Percentiles rank a stretch among this genome's conserved stretches.
Evolutionary conservation across 1,140 invertebrate genomes (phyloP).

Genomic region (Pomacea maculata): DNA sequence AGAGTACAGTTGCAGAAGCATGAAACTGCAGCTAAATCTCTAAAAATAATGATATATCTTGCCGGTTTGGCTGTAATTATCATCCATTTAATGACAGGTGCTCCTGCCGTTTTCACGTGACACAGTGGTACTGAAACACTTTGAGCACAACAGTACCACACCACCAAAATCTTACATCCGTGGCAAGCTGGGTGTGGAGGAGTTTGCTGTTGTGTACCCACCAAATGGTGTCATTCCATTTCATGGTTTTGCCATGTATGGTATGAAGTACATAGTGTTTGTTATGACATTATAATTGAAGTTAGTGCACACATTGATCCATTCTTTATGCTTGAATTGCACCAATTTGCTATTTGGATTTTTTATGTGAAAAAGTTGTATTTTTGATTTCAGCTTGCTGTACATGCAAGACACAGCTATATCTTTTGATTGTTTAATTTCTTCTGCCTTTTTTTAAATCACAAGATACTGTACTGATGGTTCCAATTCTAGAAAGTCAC

Average conservation of each 20-base stretch:
- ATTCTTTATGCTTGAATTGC: neutral
- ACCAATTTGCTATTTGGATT: too few relatives aligned
- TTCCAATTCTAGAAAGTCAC: too few relatives aligned
- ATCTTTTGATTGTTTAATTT: too few relatives aligned
- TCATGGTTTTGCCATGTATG: conserved; percentile 97
- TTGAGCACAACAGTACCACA: conserved; percentile 61
- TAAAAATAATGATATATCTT: too few relatives aligned
- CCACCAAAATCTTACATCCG: conserved; percentile 65
- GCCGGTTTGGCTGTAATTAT: too few relatives aligned
- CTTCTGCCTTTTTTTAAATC: too few relatives aligned
- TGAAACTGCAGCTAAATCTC: too few relatives aligned
- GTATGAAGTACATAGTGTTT: conserved; percentile 67
- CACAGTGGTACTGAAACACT: conserved; percentile 76
- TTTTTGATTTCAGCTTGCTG: too few relatives aligned
- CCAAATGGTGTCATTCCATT: conserved; percentile 95
- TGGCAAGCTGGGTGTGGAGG: conserved; percentile 61
- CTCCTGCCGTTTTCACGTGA: conserved; percentile 94
- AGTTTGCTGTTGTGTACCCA: conserved; percentile 79
- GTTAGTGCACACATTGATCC: neutral
- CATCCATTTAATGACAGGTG: conserved; percentile 68
- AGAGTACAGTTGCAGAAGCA: too few relatives aligned
- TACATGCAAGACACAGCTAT: too few relatives aligned
- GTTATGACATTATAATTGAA: neutral
- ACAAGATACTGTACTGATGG: too few relatives aligned
- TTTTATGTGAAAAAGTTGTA: too few relatives aligned